Percentiles rank a stretch among this genome's conserved stretches.
These are phyloP conservation scores for Xanthia togata DNA, from an alignment of 2,888 invertebrate genomes.

Conservation along the genomic window DNA sequence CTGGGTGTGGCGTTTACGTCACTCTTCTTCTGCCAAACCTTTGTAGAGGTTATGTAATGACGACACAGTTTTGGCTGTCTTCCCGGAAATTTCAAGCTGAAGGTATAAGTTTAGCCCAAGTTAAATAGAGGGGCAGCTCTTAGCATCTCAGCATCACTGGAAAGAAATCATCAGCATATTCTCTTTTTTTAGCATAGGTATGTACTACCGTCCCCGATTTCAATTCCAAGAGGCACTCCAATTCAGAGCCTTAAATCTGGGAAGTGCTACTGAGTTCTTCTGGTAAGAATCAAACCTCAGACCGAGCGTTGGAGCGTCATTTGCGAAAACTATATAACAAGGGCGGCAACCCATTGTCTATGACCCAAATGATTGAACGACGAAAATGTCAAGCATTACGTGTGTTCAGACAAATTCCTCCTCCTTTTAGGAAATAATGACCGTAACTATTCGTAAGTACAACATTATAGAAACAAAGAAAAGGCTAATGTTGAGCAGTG, in stretches of 20 bases:
- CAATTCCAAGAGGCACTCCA: neutral
- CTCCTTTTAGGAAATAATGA: conserved; percentile 28
- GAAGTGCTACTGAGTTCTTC: neutral
- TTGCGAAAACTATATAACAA: conserved; percentile 15
- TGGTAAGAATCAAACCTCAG: conserved; percentile 17
- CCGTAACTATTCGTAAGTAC: conserved; percentile 33
- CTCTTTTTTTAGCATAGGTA: neutral
- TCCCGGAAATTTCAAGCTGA: neutral
- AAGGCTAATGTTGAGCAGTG: conserved; percentile 34
- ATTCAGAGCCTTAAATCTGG: neutral
- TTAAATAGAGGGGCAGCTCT: neutral
- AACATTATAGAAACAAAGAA: conserved; percentile 43
- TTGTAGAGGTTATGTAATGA: conserved; percentile 3
- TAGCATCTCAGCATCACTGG: neutral
- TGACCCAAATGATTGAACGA: conserved; percentile 23
- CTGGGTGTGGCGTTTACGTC: conserved; percentile 20
- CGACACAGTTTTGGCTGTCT: neutral
- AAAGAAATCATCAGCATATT: neutral
- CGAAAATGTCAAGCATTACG: conserved; percentile 24
- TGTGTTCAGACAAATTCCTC: neutral
- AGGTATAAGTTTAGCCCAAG: neutral
- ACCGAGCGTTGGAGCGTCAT: neutral
- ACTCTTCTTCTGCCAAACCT: conserved; percentile 5
- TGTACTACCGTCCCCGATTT: neutral
- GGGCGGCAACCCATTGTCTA: conserved; percentile 28